Conservation (phyloP, 2,888 invertebrate species). For the Podotricha telesiphe region DNA sequence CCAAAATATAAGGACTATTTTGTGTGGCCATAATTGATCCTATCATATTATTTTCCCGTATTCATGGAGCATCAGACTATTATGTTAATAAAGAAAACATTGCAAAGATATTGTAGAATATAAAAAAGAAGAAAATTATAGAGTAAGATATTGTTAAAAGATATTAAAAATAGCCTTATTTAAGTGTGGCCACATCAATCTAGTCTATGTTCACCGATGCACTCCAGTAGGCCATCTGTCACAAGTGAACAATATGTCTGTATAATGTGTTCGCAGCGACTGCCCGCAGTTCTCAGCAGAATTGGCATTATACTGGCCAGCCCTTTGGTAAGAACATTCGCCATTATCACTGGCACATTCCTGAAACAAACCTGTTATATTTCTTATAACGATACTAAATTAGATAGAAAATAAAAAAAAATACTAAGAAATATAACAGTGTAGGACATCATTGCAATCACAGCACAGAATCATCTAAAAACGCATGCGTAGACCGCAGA, state of each 20-base stretch:
- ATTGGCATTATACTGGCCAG: slow-evolving; percentile 98
- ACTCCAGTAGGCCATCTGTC: slow-evolving; percentile 76
- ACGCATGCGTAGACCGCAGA: slow-evolving; percentile 51
- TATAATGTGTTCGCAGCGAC: slow-evolving; percentile 93
- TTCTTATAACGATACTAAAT: slow-evolving; percentile 50
- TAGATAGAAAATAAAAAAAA: slow-evolving; percentile 6
- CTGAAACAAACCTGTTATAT: slow-evolving; percentile 69
- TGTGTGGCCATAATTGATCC: slow-evolving; percentile 71
- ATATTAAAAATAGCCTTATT: slow-evolving; percentile 39
- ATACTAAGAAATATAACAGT: slow-evolving; percentile 51
- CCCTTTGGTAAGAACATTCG: slow-evolving; percentile 93
- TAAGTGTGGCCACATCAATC: slow-evolving; percentile 72
- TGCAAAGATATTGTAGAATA: slow-evolving; percentile 65
- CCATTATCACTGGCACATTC: slow-evolving; percentile 80
- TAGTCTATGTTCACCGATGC: slow-evolving; percentile 78
- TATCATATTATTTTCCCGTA: slow-evolving; percentile 47
- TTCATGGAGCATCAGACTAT: slow-evolving; percentile 33
- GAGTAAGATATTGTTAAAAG: slow-evolving; percentile 32
- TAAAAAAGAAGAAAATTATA: slow-evolving; percentile 25
- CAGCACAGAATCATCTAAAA: slow-evolving; percentile 49
- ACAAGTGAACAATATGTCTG: slow-evolving; percentile 84
- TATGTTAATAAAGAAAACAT: slow-evolving; percentile 68
- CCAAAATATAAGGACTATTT: slow-evolving; percentile 65
- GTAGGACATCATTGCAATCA: slow-evolving; percentile 53
- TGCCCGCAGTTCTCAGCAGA: slow-evolving; percentile 97